Base-by-base conservation (phyloP, 2,113 vertebrate species). In the Etheostoma cragini region DNA sequence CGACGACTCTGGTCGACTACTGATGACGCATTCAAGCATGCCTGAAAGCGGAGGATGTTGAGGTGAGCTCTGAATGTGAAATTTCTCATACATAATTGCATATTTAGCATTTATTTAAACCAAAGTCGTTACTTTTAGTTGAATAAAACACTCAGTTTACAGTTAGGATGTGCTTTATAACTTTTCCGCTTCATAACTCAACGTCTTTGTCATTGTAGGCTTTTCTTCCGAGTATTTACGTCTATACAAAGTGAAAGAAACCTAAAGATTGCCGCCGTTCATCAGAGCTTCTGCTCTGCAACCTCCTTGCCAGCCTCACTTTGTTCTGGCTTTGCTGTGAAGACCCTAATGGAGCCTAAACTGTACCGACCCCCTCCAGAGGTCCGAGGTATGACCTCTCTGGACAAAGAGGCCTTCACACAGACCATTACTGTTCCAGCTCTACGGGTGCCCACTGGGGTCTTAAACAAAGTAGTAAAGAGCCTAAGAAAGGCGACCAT, bases 311-410 rank as follows among this genome's bases (percentile, higher is more conserved):
- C 64, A 47, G 57, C 14, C 16, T 33, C 49, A 33, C 22, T 33
- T 3, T 17, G 62, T 50, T 49, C 75, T 10, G 70, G 21, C 7
- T 66, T 35, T 16, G 26, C 82, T 64, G 15, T 69, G 35, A 74
- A 64, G 30, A 53, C 47, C 16, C 93, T 94, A n/a, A 84, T 88
- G 80, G 95, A 96, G n/a, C 84, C 94, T n/a, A 84, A 88, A 70
- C 87, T 96, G 4, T 97, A 96, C 85, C 87, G 65, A 0, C 95
- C 96, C 1, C 95, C 95, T 77, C 87, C 96, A 4, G 61, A 88
- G 45, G 97, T 98, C 50, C 95, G 97, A 69, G 98, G 98, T 50
- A 99, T 99, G 97, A 98, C 95, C n/a, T 47, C 76, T 6, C 96
- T 99, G 24, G 87, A 98, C 85, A 95, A 95, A 80, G 94, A 95